Evolutionary conservation across 2,113 vertebrate species (phyloP), one percentile per base, ranked within the genome.

Genomic region (Romanogobio albipinnatus): DNA sequence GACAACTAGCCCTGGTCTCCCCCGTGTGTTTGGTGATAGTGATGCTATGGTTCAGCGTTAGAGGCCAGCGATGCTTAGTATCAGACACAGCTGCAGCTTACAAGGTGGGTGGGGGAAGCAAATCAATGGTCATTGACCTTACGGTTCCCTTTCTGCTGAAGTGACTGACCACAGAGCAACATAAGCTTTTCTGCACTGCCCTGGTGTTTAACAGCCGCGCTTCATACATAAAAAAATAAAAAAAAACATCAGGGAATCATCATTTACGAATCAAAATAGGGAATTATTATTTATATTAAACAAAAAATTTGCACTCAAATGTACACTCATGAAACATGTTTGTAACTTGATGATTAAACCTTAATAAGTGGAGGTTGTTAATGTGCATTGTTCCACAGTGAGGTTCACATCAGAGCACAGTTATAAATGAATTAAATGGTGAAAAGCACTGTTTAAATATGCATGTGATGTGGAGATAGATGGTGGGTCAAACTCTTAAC

Each of bases 121-220:
- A 93, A 94, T 94, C 93, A 92, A 94, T 94, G 90, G 82, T 85
- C 90, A 91, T 87, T 93, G 92, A 95, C 93, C 92, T 92, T 90
- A 92, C 85, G 83, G 79, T 86, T 91, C 90, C 91, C 89, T 83
- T 76, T 68, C 86, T 87, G 86, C 76, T 86, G 82, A 78, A 91
- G 90, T 84, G 86, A 89, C 89, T 91, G 90, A 91, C 90, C 91
- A 89, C 86, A 87, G 87, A 88, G 87, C 89, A 89, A 88, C 91
- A 88, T 13, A 56, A 81, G 85, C 83, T 82, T 36, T 86, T 45
- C 61, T 73, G 70, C 51, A 74, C 51, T 85, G 83, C 88, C 88
- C 86, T 76, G 66, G 51, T 74, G 66, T 81, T 89, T 73, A 83
- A 83, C 8, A 64, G 7, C 19, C 66, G 29, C 6, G 1, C 15